Base-by-base conservation (phyloP, 2,113 vertebrate genomes). In the Eulemur macaco region DNA sequence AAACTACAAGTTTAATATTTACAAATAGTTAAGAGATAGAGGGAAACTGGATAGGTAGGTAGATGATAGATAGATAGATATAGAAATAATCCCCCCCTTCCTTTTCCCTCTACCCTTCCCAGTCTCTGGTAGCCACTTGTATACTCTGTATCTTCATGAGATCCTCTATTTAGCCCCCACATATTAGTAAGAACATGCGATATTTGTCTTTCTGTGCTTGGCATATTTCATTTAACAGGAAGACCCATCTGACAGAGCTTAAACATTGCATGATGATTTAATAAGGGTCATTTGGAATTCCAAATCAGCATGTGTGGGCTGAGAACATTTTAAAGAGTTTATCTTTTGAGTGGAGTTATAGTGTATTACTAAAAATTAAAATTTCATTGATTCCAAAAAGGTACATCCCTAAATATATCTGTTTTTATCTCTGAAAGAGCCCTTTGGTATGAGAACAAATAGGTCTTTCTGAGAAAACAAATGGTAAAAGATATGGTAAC, bases 231-330 rank as follows among this genome's bases (percentile, higher is more conserved):
- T 63, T 63, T 63, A 29, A 29, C 27, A 29, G 12, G 82, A 97
- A 96, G 81, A 77, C 6, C 25, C 11, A 85, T 58, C 60, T 96
- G 80, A 66, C 37, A 92, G 3, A 86, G 8, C 89, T 91, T 94
- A 91, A 97, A 85, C 2, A 71, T 29, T 94, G 6, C 5, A n/a
- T 76, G 94, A 77, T 83, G 25, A 71, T 94, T 87, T 83, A 89
- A 45, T 76, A 89, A 60, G 37, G n/a, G 31, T 91, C 37, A 86
- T 42, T 86, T 95, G 31, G 20, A 94, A 80, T 87, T 95, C 68
- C 23, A 95, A 63, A 50, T 83, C 8, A 89, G 34, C 63, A 50
- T 47, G 25, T 71, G 2, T 92, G n/a, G 7, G 15, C 50, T 63
- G 18, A 50, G 45, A 82, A 63, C 6, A 63, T 66, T 81, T 42